Conservation (phyloP, 2,113 vertebrate species). For the Acrocephalus arundinaceus region DNA sequence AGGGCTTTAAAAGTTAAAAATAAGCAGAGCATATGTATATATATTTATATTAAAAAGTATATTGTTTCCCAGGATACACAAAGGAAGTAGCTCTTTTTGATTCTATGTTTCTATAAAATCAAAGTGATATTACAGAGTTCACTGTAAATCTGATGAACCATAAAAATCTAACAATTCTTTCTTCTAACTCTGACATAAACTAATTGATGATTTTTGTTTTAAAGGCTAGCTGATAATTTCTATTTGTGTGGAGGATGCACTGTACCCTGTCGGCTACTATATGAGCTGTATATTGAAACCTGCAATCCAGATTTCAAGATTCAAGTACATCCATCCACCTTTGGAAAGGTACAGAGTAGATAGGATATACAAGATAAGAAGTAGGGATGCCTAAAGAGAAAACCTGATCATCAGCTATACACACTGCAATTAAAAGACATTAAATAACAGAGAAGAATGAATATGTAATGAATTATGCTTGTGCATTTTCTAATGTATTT, state of each 20-base stretch:
- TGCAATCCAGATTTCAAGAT: constrained; percentile 31
- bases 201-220: background rate
- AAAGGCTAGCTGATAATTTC: constrained; percentile 76
- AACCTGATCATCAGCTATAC: background rate
- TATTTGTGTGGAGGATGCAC: constrained; percentile 60
- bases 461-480: background rate
- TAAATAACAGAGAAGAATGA: background rate
- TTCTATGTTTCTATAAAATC: background rate
- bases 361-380: background rate
- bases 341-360: constrained; percentile 69
- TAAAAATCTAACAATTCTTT: background rate
- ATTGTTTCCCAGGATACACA: background rate
- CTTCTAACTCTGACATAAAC: background rate
- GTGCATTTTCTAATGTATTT: background rate
- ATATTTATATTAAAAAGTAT: background rate
- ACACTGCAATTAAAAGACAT: background rate
- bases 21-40: background rate
- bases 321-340: constrained; percentile 68
- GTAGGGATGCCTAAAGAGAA: background rate
- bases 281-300: constrained; percentile 70
- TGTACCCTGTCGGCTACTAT: constrained; percentile 63
- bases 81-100: background rate
- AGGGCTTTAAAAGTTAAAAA: background rate
- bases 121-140: background rate
- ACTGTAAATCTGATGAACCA: background rate